Evolutionary conservation across 2,113 vertebrate species (phyloP), one percentile per base, ranked within the genome.

Genomic region (Rhea americana): DNA sequence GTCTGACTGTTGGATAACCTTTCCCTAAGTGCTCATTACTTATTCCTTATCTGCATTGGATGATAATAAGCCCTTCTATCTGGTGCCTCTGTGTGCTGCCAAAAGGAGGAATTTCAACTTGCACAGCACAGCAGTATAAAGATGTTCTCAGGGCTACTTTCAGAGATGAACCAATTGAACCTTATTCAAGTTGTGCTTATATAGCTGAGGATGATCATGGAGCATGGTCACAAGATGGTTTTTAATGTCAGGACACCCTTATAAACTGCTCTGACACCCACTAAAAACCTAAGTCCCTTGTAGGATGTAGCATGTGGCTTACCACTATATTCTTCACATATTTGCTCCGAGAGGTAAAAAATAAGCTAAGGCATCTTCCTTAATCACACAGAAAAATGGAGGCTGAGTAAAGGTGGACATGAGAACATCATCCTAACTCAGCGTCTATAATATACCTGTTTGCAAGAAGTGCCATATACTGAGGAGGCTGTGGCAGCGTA

Each of bases 381-480:
- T 84, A 18, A 47, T 19, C 51, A 37, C 12, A 11, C 7, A 24
- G 20, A 56, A 55, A 56, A 51, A 47, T 20, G n/a, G 15, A 72
- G 24, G 12, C 13, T 22, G 1, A 30, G 71, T 30, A 26, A 87
- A 72, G 22, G 2, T 20, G 11, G 4, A 4, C 70, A 39, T 56
- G 74, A 80, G 28, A 68, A 76, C 17, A 14, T 35, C 59, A 18
- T 43, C 24, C 19, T 11, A 32, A 21, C 26, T n/a, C 41, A 9
- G 5, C 56, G 32, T 65, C 59, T 53, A 3, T 9, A 13, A 47
- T 8, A 21, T 1, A 13, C 24, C 0, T 53, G 30, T 70, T 79
- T 58, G 58, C 0, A 77, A 81, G 16, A 6, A 2, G 5, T 43
- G 12, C 5, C 20, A 8, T n/a, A 6, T 32, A 11, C 39, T 37